These are phyloP conservation scores for Philereme transversata DNA, from an alignment of 2,888 invertebrate species.

Conservation along the genomic window DNA sequence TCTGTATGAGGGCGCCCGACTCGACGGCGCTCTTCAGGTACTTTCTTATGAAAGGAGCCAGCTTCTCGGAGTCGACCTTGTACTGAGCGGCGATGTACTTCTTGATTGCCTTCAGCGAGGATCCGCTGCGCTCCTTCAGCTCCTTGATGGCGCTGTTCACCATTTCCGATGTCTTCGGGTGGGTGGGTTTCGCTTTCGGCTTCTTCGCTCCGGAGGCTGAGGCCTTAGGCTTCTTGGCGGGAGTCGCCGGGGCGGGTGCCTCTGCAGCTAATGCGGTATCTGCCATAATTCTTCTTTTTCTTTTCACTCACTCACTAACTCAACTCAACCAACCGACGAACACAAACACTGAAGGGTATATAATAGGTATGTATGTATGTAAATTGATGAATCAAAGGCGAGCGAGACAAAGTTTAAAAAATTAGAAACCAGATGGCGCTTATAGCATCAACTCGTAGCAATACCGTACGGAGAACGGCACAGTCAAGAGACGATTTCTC, in stretches of 20 bases:
- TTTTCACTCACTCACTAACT: too few species aligned
- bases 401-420: too few species aligned
- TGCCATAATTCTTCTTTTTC: conserved; percentile 45
- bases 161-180: conserved; percentile 69
- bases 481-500: too few species aligned
- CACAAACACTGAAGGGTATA: too few species aligned
- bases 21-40: conserved; percentile 81
- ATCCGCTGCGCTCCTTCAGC: conserved; percentile 84
- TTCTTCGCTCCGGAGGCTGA: conserved; percentile 46
- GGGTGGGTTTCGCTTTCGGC: conserved; percentile 55
- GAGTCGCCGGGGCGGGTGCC: conserved; percentile 51
- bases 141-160: conserved; percentile 81
- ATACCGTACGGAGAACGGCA: too few species aligned
- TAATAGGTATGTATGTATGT: too few species aligned
- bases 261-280: conserved; percentile 53
- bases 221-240: conserved; percentile 52
- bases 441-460: too few species aligned
- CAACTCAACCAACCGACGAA: too few species aligned
- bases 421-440: too few species aligned
- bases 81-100: conserved; percentile 85
- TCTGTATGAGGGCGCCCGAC: conserved; percentile 78
- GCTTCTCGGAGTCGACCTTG: conserved; percentile 84
- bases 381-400: too few species aligned
- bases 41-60: conserved; percentile 84
- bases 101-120: conserved; percentile 84